phyloP scores from a whole-genome alignment of 2,888 invertebrate genomes.

The Parascotia fuliginaria region DNA sequence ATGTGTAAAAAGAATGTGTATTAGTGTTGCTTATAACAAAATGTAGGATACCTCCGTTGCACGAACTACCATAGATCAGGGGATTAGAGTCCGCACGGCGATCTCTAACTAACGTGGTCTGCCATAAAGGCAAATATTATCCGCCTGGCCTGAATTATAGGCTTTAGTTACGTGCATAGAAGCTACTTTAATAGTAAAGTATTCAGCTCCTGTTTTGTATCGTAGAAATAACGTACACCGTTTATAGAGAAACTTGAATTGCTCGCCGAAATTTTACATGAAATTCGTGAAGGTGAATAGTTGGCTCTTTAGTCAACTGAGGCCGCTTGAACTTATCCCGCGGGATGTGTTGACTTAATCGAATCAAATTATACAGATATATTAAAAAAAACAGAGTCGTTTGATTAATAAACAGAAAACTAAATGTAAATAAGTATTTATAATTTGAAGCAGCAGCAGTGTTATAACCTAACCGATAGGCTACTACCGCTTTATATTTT shows the following conservation, averaged over 20 bases:
- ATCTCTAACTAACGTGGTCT: constrained; percentile 40
- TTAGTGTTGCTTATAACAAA: constrained; percentile 27
- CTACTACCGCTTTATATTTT: too few relatives aligned
- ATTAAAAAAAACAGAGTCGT: too few relatives aligned
- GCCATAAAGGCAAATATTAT: constrained; percentile 42
- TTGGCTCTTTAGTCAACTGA: too few relatives aligned
- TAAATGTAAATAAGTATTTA: too few relatives aligned
- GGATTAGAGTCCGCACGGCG: constrained; percentile 49
- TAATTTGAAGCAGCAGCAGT: too few relatives aligned
- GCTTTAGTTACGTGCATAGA: constrained; percentile 6
- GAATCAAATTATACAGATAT: too few relatives aligned
- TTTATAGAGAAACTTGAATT: background rate
- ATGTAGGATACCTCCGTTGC: constrained; percentile 27
- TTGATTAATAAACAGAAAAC: too few relatives aligned
- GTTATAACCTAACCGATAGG: too few relatives aligned
- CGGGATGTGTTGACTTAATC: too few relatives aligned
- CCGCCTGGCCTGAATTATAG: constrained; percentile 28
- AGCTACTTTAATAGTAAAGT: constrained; percentile 23
- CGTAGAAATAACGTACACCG: background rate
- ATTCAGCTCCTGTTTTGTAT: constrained; percentile 13
- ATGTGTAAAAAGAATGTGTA: background rate
- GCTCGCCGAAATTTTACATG: background rate
- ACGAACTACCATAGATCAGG: constrained; percentile 42
- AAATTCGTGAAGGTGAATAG: background rate
- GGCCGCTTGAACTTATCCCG: too few relatives aligned